Percentiles rank a stretch among this genome's conserved stretches.
Conservation (phyloP, 2,888 invertebrate genomes). For the Adelognathus sp. region DNA sequence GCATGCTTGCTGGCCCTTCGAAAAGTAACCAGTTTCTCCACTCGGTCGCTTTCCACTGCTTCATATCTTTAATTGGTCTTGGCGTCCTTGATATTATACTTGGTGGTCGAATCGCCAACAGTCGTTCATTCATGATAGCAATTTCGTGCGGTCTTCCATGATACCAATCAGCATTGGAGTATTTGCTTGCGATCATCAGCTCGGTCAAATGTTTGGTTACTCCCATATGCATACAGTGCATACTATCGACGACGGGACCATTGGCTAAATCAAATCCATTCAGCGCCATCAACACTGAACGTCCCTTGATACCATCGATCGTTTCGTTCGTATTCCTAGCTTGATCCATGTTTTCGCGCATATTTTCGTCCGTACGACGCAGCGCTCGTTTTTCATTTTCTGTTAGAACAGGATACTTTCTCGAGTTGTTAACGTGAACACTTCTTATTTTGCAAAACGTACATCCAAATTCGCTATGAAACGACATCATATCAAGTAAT, state of each 20-base stretch:
- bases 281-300: conserved; percentile 3
- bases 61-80: neutral
- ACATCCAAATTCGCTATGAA: neutral
- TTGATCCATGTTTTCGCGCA: conserved; percentile 9
- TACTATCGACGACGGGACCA: conserved; percentile 14
- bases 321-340: neutral
- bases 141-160: conserved; percentile 1
- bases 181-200: conserved; percentile 1
- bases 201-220: conserved; percentile 18
- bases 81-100: neutral
- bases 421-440: neutral
- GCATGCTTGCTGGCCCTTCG: neutral
- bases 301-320: conserved; percentile 16
- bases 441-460: neutral
- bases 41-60: neutral
- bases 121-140: neutral
- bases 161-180: neutral
- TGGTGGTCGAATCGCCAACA: conserved; percentile 14
- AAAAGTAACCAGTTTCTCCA: conserved; percentile 32
- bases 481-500: conserved; percentile 31
- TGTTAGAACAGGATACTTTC: neutral
- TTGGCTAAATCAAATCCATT: conserved; percentile 11
- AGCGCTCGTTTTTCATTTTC: neutral
- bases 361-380: neutral
- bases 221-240: conserved; percentile 30